Evolutionary conservation across 2,888 invertebrate species (phyloP).

Genomic region (Poecilobothrus nobilitatus): DNA sequence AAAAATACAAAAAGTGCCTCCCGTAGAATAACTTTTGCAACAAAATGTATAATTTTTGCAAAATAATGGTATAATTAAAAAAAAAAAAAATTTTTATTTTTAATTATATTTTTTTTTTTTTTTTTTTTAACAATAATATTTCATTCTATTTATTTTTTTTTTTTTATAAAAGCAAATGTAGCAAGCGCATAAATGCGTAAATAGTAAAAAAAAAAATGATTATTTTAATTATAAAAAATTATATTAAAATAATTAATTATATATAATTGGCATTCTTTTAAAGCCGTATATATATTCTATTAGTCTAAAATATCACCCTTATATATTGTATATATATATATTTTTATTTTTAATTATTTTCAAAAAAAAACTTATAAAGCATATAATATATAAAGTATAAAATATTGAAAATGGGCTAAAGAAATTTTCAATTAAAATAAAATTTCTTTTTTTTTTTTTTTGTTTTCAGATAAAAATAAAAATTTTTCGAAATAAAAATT

Average conservation of each 20-base stretch:
- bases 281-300: background rate
- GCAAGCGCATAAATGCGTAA: background rate
- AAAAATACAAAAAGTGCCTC: slow-evolving; percentile 6
- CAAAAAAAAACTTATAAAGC: too few relatives aligned
- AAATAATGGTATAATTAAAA: background rate
- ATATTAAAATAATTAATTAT: background rate
- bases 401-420: too few relatives aligned
- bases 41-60: slow-evolving; percentile 1
- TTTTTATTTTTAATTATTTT: too few relatives aligned
- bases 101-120: background rate
- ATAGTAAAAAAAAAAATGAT: background rate
- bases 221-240: background rate
- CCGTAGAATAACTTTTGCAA: slow-evolving; percentile 5
- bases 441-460: too few relatives aligned
- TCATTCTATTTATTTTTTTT: background rate
- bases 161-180: background rate
- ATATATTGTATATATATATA: too few relatives aligned
- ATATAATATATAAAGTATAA: too few relatives aligned
- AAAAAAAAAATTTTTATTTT: too few relatives aligned
- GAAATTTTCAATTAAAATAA: too few relatives aligned
- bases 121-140: background rate
- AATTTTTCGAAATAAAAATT: too few relatives aligned
- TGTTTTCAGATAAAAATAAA: too few relatives aligned
- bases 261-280: background rate
- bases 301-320: background rate